These are phyloP conservation scores for Andricus grossulariae DNA, from an alignment of 1,140 invertebrate genomes.

Conservation along the genomic window DNA sequence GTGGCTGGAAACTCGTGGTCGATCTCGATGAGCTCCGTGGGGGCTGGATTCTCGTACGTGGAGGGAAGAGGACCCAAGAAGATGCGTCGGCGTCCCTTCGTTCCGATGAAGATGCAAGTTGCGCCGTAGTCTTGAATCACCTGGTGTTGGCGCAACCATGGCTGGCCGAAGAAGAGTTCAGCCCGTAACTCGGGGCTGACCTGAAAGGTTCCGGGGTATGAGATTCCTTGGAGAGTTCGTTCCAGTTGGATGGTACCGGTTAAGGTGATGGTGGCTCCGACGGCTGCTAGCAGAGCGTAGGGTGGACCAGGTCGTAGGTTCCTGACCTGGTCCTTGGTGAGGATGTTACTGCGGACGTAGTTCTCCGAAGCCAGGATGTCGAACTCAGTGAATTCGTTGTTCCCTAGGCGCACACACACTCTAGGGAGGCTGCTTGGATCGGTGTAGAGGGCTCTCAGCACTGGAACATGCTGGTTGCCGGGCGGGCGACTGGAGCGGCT, in stretches of 20 bases:
- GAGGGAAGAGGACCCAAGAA: too few relatives aligned
- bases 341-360: neutral
- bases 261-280: neutral
- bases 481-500: too few relatives aligned
- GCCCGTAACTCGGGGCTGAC: too few relatives aligned
- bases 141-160: too few relatives aligned
- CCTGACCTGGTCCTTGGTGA: neutral
- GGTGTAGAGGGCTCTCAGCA: neutral
- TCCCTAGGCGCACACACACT: neutral
- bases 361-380: too few relatives aligned
- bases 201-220: too few relatives aligned
- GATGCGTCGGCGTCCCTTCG: neutral
- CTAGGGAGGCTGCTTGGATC: neutral
- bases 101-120: too few relatives aligned
- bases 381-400: neutral
- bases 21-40: too few relatives aligned
- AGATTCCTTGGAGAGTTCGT: neutral
- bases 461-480: neutral
- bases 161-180: too few relatives aligned
- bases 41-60: too few relatives aligned
- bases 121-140: too few relatives aligned
- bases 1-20: too few relatives aligned
- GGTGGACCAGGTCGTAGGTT: neutral
- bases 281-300: neutral
- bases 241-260: neutral